A percentile compares a stretch with the other conserved stretches of the same genome.
These are phyloP conservation scores for Chiropotes sagulatus DNA, from an alignment of 2,797 vertebrate species.

Conservation along the genomic window DNA sequence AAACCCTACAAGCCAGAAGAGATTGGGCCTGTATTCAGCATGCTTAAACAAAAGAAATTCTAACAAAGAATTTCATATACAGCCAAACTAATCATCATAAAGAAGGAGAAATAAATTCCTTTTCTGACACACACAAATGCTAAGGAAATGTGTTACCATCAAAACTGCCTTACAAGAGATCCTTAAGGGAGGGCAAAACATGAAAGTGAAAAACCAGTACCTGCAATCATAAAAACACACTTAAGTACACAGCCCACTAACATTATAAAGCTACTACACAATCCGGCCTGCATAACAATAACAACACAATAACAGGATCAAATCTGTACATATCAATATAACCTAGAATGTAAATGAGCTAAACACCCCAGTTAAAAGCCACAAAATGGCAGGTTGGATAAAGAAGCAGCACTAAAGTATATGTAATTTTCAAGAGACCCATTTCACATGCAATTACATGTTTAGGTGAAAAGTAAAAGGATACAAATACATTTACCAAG, in stretches of 20 bases:
- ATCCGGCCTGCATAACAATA: background rate
- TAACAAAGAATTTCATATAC: background rate
- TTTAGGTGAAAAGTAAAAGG: background rate
- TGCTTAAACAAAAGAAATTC: background rate
- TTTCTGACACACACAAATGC: background rate
- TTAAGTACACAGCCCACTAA: background rate
- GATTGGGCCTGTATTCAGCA: background rate
- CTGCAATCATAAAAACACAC: background rate
- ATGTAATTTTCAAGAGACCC: background rate
- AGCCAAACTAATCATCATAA: background rate
- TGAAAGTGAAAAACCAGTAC: background rate
- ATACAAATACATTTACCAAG: background rate
- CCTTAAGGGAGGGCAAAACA: background rate
- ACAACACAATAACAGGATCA: background rate
- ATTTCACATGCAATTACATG: background rate
- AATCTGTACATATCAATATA: background rate
- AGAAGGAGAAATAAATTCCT: background rate
- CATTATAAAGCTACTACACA: background rate
- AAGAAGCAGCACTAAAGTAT: background rate
- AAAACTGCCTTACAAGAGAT: background rate
- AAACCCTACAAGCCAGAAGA: too few relatives aligned
- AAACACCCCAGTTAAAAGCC: background rate
- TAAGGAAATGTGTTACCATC: background rate
- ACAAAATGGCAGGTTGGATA: background rate
- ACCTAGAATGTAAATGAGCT: background rate